Evolutionary conservation across 2,797 vertebrate species (phyloP).

Genomic region (Phylloscopus collybita): DNA sequence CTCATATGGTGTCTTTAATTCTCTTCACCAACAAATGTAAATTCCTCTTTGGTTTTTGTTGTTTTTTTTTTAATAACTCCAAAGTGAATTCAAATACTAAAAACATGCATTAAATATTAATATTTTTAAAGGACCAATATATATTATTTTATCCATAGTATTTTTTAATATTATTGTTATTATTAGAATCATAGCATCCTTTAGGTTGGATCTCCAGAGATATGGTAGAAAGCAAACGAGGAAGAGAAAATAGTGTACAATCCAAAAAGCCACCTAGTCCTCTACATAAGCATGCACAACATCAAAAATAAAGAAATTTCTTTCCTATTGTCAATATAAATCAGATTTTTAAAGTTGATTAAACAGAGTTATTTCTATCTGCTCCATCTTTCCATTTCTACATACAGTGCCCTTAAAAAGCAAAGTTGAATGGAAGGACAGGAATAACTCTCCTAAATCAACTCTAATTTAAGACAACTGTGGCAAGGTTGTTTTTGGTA

Average conservation of each 20-base stretch:
- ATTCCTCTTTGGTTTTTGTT: background rate
- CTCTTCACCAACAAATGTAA: background rate
- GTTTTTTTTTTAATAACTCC: background rate
- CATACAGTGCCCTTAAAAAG: background rate
- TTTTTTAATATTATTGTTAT: background rate
- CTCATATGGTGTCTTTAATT: background rate
- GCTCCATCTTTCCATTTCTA: background rate
- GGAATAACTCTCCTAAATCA: slow-evolving; percentile 6
- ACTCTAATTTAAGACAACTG: background rate
- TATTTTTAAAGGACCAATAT: background rate
- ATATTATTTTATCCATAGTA: background rate
- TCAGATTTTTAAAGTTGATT: background rate
- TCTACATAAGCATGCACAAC: background rate
- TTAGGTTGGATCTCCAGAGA: background rate
- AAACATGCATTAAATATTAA: background rate
- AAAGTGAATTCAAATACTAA: background rate
- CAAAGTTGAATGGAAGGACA: background rate
- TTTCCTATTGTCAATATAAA: background rate
- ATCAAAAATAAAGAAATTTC: background rate
- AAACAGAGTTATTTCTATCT: background rate
- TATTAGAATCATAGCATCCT: background rate
- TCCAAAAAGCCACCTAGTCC: background rate
- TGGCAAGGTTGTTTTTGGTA: background rate
- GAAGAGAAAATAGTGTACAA: background rate
- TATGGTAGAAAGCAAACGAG: background rate